A percentile compares a stretch with the other conserved stretches of the same genome.
Evolutionary conservation across 2,113 vertebrate species (phyloP).

Genomic region (Oncorhynchus clarkii): DNA sequence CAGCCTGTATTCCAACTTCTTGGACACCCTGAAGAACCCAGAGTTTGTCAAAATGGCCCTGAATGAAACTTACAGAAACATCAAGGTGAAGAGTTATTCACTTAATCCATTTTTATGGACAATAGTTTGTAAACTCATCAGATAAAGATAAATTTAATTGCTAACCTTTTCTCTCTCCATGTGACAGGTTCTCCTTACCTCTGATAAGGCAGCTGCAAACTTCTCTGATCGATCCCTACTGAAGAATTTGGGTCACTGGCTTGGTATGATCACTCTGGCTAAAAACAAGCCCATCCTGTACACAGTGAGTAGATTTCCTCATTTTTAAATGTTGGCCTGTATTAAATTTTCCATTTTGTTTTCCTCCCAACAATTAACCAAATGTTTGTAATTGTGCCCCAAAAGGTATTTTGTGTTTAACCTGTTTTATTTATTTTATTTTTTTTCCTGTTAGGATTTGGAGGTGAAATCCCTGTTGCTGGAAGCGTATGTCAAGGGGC

Average conservation of each 20-base stretch:
- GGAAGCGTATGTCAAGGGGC: constrained; percentile 96
- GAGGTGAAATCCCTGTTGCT: constrained; percentile 95
- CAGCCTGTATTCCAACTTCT: constrained; percentile 96
- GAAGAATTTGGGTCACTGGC: constrained; percentile 98
- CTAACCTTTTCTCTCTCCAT: too few species aligned
- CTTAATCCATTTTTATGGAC: background rate
- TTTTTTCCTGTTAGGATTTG: constrained; percentile 80
- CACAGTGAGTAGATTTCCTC: constrained; percentile 78
- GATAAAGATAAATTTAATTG: background rate
- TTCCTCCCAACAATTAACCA: too few species aligned
- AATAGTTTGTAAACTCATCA: background rate
- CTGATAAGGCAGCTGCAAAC: constrained; percentile 98
- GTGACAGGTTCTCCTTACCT: constrained; percentile 90
- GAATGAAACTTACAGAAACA: constrained; percentile 96
- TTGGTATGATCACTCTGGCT: constrained; percentile 97
- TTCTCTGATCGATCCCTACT: constrained; percentile 97
- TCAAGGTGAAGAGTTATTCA: constrained; percentile 81
- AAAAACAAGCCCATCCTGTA: constrained; percentile 99
- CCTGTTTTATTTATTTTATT: background rate
- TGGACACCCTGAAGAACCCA: constrained; percentile 95
- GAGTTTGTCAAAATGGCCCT: constrained; percentile 99
- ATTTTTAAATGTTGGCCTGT: background rate
- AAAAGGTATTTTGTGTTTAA: background rate
- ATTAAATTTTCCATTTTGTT: background rate
- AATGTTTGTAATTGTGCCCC: background rate